These are phyloP conservation scores for Agrilus planipennis DNA, from an alignment of 1,140 invertebrate species.

Conservation along the genomic window DNA sequence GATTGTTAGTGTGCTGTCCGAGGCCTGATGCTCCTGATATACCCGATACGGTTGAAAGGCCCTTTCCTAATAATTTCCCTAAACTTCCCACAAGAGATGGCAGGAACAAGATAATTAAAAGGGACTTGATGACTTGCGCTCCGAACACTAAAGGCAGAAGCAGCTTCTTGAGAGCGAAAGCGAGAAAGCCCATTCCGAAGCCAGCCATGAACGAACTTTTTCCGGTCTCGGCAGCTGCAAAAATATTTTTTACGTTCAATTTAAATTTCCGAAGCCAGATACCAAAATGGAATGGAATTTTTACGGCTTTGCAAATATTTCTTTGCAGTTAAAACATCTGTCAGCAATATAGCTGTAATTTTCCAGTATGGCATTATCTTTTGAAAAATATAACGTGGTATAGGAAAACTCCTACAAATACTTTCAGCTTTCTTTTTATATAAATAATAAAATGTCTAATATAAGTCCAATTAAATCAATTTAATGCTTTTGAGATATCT, in stretches of 20 bases:
- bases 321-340: neutral
- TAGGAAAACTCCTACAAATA: too few relatives aligned
- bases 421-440: too few relatives aligned
- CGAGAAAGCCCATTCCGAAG: constrained; percentile 58
- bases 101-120: constrained; percentile 66
- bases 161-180: constrained; percentile 67
- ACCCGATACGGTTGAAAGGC: constrained; percentile 37
- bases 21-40: constrained; percentile 36
- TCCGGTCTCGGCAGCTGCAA: constrained; percentile 31
- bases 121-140: constrained; percentile 65
- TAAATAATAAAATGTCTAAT: neutral
- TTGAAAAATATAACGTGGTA: too few relatives aligned
- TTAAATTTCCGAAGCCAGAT: too few relatives aligned
- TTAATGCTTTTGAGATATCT: constrained; percentile 2
- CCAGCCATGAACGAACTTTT: constrained; percentile 56
- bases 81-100: constrained; percentile 69
- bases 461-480: neutral
- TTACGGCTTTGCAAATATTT: neutral
- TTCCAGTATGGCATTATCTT: neutral
- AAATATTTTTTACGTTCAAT: constrained; percentile 10
- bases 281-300: neutral
- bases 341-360: neutral
- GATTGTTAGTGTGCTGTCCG: constrained; percentile 12
- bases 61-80: constrained; percentile 71
- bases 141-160: constrained; percentile 65